A percentile compares a stretch with the other conserved stretches of the same genome.
These are phyloP conservation scores for Entelurus aequoreus DNA, from an alignment of 2,113 vertebrate genomes.

Conservation along the genomic window DNA sequence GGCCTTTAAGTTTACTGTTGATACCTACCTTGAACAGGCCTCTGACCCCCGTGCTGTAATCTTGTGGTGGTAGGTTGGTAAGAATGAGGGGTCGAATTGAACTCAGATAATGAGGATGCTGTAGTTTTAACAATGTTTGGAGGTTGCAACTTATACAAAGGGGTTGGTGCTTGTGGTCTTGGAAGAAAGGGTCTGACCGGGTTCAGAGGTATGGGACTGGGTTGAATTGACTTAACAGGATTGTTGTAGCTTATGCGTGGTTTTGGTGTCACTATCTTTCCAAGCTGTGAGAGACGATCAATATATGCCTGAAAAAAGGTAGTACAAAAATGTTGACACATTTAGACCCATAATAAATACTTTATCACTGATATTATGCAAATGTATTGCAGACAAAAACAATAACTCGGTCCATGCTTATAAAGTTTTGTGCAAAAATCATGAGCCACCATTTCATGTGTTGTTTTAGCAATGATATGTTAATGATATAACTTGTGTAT, in stretches of 20 bases:
- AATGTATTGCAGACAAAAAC: neutral
- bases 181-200: slow-evolving; percentile 18
- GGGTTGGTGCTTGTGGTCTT: slow-evolving; percentile 30
- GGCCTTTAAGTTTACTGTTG: neutral
- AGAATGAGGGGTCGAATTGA: slow-evolving; percentile 21
- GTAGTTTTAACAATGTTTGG: slow-evolving; percentile 26
- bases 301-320: slow-evolving; percentile 57
- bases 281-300: slow-evolving; percentile 61
- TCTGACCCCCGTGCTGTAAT: slow-evolving; percentile 35
- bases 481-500: neutral
- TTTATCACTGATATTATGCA: neutral
- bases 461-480: neutral
- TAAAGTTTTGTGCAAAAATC: neutral
- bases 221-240: slow-evolving; percentile 14
- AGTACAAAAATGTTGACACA: neutral
- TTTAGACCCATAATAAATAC: neutral
- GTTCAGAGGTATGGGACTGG: slow-evolving; percentile 20
- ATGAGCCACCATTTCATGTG: neutral
- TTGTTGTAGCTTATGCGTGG: slow-evolving; percentile 40
- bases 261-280: slow-evolving; percentile 62
- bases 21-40: slow-evolving; percentile 48
- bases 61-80: slow-evolving; percentile 40
- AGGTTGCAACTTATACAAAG: slow-evolving; percentile 26
- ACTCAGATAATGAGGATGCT: slow-evolving; percentile 16
- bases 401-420: no score